Evolutionary conservation across 2,888 invertebrate genomes (phyloP), one percentile per base, ranked within the genome.

Genomic region (Acutogordius australiensis): DNA sequence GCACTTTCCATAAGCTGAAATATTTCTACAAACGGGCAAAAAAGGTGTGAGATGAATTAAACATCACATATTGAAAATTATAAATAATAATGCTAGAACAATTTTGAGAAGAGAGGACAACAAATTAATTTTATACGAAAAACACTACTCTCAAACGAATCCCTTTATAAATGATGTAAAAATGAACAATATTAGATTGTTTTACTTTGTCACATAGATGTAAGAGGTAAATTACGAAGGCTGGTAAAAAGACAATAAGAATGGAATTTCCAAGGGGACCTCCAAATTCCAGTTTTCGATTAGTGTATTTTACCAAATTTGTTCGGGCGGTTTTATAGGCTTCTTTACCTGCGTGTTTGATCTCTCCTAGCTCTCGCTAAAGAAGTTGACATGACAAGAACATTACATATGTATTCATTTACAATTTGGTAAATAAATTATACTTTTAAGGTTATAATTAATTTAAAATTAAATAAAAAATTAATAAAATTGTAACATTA

Each of bases 21-120:
- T 51, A 51, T 51, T 51, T 51, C 51, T 51, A 26, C 44, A n/a
- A 37, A 37, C 44, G 44, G n/a, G n/a, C n/a, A n/a, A n/a, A n/a
- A 37, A 13, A 37, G n/a, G n/a, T 13, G 44, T 37, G n/a, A 13
- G n/a, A 37, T 37, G 8, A 37, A 13, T 13, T 37, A 37, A 13
- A 37, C n/a, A 37, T 37, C n/a, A 37, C 8, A 37, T 8, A 37
- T 13, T 37, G 44, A 37, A 37, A 37, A 13, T 37, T 37, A 37
- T 13, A n/a, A n/a, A n/a, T n/a, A n/a, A n/a, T n/a, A n/a, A n/a
- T n/a, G n/a, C n/a, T n/a, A n/a, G n/a, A n/a, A n/a, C n/a, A n/a
- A n/a, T n/a, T n/a, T n/a, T n/a, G n/a, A n/a, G n/a, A n/a, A n/a
- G n/a, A n/a, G n/a, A n/a, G n/a, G n/a, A n/a, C n/a, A n/a, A n/a